phyloP scores from a whole-genome alignment of 2,113 vertebrate species.

The Phrynosoma blainvillii region DNA sequence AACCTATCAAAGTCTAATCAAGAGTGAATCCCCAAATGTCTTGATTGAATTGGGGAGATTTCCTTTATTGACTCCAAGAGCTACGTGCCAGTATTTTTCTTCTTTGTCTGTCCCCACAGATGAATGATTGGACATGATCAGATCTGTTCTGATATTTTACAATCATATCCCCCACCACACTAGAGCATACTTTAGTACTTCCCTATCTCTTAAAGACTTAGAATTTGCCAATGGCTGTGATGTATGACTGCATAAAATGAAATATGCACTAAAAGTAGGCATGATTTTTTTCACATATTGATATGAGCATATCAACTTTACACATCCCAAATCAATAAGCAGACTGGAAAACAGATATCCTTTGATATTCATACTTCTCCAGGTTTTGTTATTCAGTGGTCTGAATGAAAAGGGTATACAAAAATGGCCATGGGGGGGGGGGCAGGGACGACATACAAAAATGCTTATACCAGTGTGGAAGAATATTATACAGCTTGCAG shows the following conservation, averaged over 20 bases:
- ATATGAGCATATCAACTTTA: too few relatives aligned
- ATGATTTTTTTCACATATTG: too few relatives aligned
- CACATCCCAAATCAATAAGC: too few relatives aligned
- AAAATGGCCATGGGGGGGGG: too few relatives aligned
- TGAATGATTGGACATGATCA: conserved; percentile 64
- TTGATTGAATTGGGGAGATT: conserved; percentile 65
- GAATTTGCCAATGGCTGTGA: conserved; percentile 15
- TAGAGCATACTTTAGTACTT: not conserved
- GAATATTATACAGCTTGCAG: too few relatives aligned
- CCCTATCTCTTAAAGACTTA: conserved; percentile 42
- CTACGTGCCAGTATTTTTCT: conserved; percentile 61
- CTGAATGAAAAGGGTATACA: too few relatives aligned
- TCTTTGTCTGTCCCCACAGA: conserved; percentile 52
- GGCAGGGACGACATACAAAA: too few relatives aligned
- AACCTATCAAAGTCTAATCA: conserved; percentile 69
- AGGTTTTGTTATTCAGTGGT: too few relatives aligned
- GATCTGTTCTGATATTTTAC: conserved; percentile 52
- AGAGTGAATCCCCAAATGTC: conserved; percentile 63
- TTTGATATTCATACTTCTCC: too few relatives aligned
- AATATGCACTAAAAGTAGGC: too few relatives aligned
- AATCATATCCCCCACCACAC: conserved; percentile 39
- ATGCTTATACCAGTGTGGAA: too few relatives aligned
- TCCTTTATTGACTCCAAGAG: conserved; percentile 69
- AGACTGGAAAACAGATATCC: too few relatives aligned
- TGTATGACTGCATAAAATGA: not conserved